Evolutionary conservation across 2,888 invertebrate genomes (phyloP).

Genomic region (Trissonchulus sp.): DNA sequence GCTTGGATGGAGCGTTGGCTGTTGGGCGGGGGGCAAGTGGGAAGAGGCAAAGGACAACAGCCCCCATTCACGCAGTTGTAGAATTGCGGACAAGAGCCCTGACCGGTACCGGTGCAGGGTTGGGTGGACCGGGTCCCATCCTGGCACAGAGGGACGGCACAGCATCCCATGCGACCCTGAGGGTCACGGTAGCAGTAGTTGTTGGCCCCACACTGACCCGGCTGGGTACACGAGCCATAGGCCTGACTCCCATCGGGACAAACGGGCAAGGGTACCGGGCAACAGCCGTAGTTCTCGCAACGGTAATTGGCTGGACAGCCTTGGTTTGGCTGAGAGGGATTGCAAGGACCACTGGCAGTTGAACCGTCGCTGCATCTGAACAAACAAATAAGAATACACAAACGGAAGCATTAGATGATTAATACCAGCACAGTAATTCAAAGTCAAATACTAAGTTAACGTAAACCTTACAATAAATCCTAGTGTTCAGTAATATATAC

Average conservation of each 20-base stretch:
- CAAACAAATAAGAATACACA: not conserved
- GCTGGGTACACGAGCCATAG: conserved; percentile 12
- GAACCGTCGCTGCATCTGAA: conserved; percentile 20
- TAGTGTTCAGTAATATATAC: no score
- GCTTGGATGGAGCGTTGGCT: not conserved
- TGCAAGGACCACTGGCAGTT: conserved; percentile 2
- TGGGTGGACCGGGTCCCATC: conserved; percentile 22
- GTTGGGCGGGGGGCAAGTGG: conserved; percentile 21
- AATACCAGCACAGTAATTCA: no score
- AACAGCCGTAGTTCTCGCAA: conserved; percentile 28
- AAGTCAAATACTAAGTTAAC: no score
- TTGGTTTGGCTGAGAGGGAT: not conserved
- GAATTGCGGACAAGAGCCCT: conserved; percentile 17
- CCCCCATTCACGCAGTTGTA: conserved; percentile 26
- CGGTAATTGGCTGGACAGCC: conserved; percentile 18
- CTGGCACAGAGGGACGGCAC: conserved; percentile 24
- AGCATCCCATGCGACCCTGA: conserved; percentile 26
- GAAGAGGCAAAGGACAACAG: conserved; percentile 25
- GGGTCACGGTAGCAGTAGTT: conserved; percentile 28
- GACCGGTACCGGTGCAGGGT: conserved; percentile 26
- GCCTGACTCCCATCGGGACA: conserved; percentile 22
- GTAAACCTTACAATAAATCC: no score
- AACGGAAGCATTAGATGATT: no score
- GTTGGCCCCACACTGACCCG: conserved; percentile 22
- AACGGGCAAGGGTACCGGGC: conserved; percentile 27